Percentiles rank a stretch among this genome's conserved stretches.
phyloP scores from a whole-genome alignment of 2,113 vertebrate species.

The Megaceryle torquata region DNA sequence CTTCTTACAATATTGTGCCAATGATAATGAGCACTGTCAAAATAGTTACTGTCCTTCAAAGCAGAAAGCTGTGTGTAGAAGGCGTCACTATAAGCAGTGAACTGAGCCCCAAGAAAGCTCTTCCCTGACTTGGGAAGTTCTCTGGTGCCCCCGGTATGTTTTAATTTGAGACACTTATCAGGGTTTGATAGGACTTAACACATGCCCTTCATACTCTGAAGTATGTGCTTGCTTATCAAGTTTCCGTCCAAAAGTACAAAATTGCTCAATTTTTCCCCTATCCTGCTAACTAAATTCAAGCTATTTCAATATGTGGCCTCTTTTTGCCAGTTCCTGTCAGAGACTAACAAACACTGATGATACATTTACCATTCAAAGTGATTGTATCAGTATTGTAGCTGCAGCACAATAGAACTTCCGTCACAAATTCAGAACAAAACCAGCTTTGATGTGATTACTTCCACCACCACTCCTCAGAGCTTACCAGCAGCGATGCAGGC shows the following conservation, averaged over 20 bases:
- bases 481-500: neutral
- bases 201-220: neutral
- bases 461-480: neutral
- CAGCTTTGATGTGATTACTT: conserved; percentile 23
- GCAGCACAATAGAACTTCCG: neutral
- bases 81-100: neutral
- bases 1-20: neutral
- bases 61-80: neutral
- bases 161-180: neutral
- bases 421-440: neutral
- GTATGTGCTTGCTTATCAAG: neutral
- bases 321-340: neutral
- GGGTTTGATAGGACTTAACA: neutral
- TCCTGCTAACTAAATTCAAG: neutral
- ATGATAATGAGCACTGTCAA: neutral
- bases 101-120: neutral
- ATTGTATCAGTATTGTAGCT: neutral
- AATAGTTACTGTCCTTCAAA: neutral
- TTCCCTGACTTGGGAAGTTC: neutral
- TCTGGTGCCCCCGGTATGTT: neutral
- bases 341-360: neutral
- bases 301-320: neutral
- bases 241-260: neutral
- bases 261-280: neutral
- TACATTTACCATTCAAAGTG: neutral